A percentile compares a stretch with the other conserved stretches of the same genome.
Evolutionary conservation across 1,140 invertebrate species (phyloP).

Genomic region (Probaryconus sp.): DNA sequence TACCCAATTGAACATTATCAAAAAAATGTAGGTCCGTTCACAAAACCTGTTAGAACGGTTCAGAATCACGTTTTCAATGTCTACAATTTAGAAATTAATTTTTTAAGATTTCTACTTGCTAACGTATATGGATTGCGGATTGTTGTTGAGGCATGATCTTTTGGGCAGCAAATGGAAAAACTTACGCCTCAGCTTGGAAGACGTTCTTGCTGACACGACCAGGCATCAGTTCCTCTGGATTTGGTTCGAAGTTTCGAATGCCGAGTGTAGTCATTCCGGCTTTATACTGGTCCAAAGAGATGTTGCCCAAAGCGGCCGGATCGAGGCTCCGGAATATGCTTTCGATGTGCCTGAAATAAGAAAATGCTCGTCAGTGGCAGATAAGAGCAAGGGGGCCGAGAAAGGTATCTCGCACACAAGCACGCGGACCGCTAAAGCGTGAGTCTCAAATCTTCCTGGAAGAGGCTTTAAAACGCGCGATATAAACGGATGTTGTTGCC

Average conservation of each 20-base stretch:
- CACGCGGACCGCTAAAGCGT: slow-evolving; percentile 10
- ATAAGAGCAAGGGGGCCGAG: slow-evolving; percentile 20
- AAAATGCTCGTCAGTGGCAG: slow-evolving; percentile 25
- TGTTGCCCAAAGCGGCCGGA: slow-evolving; percentile 55
- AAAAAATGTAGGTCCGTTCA: no score
- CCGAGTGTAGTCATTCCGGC: slow-evolving; percentile 68
- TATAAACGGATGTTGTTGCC: slow-evolving; percentile 32
- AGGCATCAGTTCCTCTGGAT: slow-evolving; percentile 55
- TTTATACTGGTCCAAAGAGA: slow-evolving; percentile 68
- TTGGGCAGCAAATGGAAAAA: slow-evolving; percentile 8
- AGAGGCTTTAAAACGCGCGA: slow-evolving; percentile 30
- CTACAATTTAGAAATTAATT: no score
- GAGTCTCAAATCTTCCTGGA: slow-evolving; percentile 7
- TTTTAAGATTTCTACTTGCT: no score
- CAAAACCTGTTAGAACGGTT: no score
- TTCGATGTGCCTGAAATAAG: slow-evolving; percentile 68
- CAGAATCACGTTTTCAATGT: no score
- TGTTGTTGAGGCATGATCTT: no score
- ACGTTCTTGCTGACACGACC: slow-evolving; percentile 61
- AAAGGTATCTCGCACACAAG: no score
- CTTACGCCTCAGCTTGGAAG: slow-evolving; percentile 69
- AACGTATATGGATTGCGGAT: no score
- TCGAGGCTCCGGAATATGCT: slow-evolving; percentile 70
- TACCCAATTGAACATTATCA: no score
- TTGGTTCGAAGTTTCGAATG: slow-evolving; percentile 57